These are phyloP conservation scores for Heliconius hortense DNA, from an alignment of 2,888 invertebrate species.

Conservation along the genomic window DNA sequence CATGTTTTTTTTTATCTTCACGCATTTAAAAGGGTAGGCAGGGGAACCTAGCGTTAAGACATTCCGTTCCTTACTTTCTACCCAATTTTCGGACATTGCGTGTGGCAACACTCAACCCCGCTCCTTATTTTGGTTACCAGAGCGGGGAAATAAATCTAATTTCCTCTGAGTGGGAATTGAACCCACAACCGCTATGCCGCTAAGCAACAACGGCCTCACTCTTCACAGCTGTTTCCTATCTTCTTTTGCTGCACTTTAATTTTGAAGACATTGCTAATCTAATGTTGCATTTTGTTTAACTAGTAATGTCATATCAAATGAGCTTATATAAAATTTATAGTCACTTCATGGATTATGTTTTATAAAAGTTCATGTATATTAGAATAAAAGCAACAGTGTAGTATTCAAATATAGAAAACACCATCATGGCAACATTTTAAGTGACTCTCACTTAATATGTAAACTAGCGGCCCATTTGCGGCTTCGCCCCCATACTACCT, in stretches of 20 bases:
- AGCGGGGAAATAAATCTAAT: background rate
- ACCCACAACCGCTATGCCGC: no score
- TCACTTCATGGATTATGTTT: background rate
- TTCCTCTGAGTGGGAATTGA: no score
- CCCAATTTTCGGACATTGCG: background rate
- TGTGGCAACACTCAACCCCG: background rate
- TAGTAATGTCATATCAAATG: background rate
- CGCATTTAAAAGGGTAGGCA: background rate
- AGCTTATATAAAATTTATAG: background rate
- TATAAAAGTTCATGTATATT: background rate
- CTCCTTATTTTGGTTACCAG: background rate
- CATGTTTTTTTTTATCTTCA: background rate
- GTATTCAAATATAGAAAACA: background rate
- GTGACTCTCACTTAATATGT: background rate
- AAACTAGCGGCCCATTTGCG: no score
- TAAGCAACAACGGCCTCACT: background rate
- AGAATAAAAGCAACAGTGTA: constrained; percentile 5
- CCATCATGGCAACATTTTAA: background rate
- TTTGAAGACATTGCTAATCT: no score
- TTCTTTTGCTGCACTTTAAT: no score
- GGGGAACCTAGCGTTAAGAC: background rate
- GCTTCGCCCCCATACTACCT: no score
- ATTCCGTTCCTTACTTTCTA: background rate
- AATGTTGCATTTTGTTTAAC: background rate
- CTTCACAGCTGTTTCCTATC: background rate